phyloP scores from a whole-genome alignment of 2,888 invertebrate genomes.

The Drosophila yooni region DNA sequence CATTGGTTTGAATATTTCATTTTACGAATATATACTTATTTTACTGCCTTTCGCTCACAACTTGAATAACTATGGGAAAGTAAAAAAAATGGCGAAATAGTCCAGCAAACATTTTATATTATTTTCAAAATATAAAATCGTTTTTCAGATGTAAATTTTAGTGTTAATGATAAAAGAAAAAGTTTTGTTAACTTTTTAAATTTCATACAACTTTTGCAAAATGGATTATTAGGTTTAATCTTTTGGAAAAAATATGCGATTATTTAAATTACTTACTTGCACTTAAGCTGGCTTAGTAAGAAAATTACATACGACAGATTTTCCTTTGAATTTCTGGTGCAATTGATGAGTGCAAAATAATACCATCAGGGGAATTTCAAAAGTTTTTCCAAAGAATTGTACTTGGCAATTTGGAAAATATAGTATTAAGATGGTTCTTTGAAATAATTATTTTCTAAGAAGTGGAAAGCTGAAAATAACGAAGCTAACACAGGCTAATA shows the following conservation, averaged over 20 bases:
- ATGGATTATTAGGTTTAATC: neutral
- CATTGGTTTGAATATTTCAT: neutral
- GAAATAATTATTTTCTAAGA: neutral
- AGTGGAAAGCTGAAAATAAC: neutral
- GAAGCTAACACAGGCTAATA: neutral
- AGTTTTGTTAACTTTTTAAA: neutral
- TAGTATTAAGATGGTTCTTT: neutral
- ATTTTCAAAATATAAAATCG: too few relatives aligned
- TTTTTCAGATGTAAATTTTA: neutral
- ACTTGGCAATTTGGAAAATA: neutral
- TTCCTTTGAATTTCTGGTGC: neutral
- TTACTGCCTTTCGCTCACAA: too few relatives aligned
- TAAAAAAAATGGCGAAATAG: neutral
- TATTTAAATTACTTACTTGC: neutral
- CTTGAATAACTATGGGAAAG: too few relatives aligned
- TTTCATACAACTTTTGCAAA: neutral
- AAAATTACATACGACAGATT: neutral
- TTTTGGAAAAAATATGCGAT: neutral
- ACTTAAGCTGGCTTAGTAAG: neutral
- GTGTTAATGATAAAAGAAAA: neutral
- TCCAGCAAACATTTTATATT: neutral
- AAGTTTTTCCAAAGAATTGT: neutral
- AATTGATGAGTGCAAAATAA: neutral
- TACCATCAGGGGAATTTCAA: neutral
- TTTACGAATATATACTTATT: too few relatives aligned